Percentiles rank a stretch among this genome's conserved stretches.
These are phyloP conservation scores for Anolis sagrei DNA, from an alignment of 2,113 vertebrate species.

Conservation along the genomic window DNA sequence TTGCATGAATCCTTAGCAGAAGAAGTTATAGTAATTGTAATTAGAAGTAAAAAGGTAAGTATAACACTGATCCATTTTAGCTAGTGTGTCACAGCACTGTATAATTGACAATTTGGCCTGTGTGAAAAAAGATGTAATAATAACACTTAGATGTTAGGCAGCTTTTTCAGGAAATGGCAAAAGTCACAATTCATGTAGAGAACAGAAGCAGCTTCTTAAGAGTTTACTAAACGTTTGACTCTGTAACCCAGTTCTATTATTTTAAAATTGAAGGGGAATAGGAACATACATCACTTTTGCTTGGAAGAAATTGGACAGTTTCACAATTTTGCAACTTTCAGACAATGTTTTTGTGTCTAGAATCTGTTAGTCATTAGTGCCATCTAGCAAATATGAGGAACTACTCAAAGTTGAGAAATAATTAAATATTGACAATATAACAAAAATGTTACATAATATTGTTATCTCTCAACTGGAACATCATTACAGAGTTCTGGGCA, in stretches of 20 bases:
- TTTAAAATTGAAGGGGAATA: neutral
- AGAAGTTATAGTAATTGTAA: neutral
- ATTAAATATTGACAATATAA: conserved; percentile 9
- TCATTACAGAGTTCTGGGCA: too few species aligned
- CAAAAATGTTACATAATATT: neutral
- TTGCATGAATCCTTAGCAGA: neutral
- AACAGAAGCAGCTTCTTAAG: conserved; percentile 17
- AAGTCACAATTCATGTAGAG: conserved; percentile 8
- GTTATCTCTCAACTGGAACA: neutral
- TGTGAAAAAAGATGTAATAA: conserved; percentile 27
- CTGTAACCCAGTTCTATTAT: neutral
- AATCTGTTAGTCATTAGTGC: conserved; percentile 16
- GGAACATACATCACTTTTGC: neutral
- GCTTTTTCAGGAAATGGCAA: neutral
- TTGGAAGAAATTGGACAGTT: conserved; percentile 1
- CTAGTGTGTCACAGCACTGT: conserved; percentile 50
- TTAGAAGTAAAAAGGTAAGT: neutral
- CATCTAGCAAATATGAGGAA: conserved; percentile 22
- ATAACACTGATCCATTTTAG: conserved; percentile 31
- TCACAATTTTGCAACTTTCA: neutral
- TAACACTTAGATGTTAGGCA: neutral
- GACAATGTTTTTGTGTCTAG: neutral
- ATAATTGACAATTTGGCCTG: conserved; percentile 30
- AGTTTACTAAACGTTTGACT: conserved; percentile 20
- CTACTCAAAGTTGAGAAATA: neutral